Evolutionary conservation across 1,140 invertebrate genomes (phyloP), one percentile per base, ranked within the genome.

Genomic region (Zaprionus tsacasi): DNA sequence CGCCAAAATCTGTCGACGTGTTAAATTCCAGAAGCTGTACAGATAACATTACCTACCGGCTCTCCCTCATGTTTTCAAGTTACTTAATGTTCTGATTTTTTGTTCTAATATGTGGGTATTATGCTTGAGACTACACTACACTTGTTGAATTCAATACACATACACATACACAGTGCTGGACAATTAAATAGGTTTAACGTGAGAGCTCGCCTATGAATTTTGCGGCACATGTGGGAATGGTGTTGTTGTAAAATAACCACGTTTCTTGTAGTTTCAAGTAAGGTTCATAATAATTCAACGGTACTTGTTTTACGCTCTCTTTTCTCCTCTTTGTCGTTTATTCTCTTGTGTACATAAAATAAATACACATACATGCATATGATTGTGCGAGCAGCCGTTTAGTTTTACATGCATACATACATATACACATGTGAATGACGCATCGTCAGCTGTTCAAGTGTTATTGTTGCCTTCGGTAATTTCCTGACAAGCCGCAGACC

Each of bases 401-500:
- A 33, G 43, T 60, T 68, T 68, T 43, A 13, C 40, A 43, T 21
- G 12, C 45, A 25, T 25, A 17, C 17, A 25, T 25, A 12, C 45
- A 43, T 15, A 43, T 43, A n/a, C 61, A 36, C 54, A 66, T 61
- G 45, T 82, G 83, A 83, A 88, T 88, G 83, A 88, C 83, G 83
- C 83, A 88, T 88, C 85, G 78, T 88, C 83, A 88, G 83, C 83
- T 88, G 83, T 89, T 88, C 38, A 35, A 77, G 61, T 67, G 27
- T 74, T 71, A 67, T 45, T 45, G 7, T 70, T 67, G 61, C 38
- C 66, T 71, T 74, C 81, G 58, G 82, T 78, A 72, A 78, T 83
- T 87, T 88, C 70, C 82, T 69, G 70, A 74, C 78, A 45, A 17
- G 54, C 43, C 68, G 40, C 21, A 58, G 75, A 66, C 66, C 76